phyloP scores from a whole-genome alignment of 2,797 vertebrate species.

The Phataginus tetradactyla region DNA sequence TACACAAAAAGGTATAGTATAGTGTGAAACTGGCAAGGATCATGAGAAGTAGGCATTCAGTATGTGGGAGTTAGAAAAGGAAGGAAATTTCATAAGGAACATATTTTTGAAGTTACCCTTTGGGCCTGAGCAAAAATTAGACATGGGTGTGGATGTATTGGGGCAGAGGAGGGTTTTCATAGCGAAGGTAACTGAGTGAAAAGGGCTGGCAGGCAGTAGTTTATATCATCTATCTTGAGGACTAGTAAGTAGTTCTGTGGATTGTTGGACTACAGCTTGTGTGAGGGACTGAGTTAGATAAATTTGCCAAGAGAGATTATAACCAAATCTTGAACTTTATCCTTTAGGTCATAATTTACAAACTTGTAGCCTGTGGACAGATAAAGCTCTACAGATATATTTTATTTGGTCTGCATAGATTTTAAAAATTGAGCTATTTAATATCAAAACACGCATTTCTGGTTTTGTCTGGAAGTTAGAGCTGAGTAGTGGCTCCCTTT shows the following conservation, averaged over 20 bases:
- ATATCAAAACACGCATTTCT: neutral
- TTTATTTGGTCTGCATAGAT: constrained; percentile 24
- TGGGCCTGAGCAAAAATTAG: neutral
- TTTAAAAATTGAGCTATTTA: neutral
- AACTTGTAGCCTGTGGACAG: neutral
- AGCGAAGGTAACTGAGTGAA: neutral
- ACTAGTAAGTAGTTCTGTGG: neutral
- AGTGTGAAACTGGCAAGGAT: neutral
- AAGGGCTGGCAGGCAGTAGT: neutral
- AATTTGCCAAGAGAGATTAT: neutral
- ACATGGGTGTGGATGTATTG: neutral
- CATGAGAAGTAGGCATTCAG: neutral
- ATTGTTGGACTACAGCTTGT: neutral
- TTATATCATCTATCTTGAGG: neutral
- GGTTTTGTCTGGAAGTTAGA: constrained; percentile 40
- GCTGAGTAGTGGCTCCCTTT: neutral
- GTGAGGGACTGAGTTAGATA: neutral
- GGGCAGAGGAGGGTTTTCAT: neutral
- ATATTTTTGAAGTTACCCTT: neutral
- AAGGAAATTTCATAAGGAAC: neutral
- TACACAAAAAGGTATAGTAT: neutral
- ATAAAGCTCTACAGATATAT: neutral
- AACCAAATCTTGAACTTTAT: constrained; percentile 14
- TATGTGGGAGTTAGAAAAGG: neutral
- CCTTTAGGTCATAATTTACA: neutral